Percentiles rank a stretch among this genome's conserved stretches.
Conservation (phyloP, 2,888 invertebrate species). For the Entomobrya multifasciata region DNA sequence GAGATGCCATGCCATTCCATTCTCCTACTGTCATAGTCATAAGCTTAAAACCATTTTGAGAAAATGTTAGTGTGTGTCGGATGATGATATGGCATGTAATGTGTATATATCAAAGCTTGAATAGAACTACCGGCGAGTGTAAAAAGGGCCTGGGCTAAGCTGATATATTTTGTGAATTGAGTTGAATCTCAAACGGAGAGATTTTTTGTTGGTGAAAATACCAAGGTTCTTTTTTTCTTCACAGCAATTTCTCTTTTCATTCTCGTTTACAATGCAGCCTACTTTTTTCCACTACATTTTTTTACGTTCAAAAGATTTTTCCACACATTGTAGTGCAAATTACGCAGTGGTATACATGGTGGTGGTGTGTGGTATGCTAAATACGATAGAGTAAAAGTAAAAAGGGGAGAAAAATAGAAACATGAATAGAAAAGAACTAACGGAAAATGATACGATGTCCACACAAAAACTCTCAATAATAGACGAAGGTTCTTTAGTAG, state of each 20-base stretch:
- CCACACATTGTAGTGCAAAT: neutral
- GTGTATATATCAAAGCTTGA: no score
- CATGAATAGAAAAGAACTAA: neutral
- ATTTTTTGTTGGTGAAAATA: neutral
- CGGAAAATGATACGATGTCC: neutral
- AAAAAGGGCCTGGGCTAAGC: no score
- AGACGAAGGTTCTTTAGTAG: no score
- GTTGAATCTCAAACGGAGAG: neutral
- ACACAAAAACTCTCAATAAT: neutral
- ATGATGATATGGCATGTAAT: no score
- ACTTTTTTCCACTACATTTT: slow-evolving; percentile 19
- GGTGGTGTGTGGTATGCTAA: neutral
- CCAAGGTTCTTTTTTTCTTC: neutral
- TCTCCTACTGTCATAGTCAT: no score
- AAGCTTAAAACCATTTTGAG: no score
- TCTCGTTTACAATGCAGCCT: neutral
- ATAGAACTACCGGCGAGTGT: no score
- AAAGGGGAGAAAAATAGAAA: slow-evolving; percentile 6
- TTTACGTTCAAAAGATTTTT: slow-evolving; percentile 26
- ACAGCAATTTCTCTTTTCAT: neutral
- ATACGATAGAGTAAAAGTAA: no score
- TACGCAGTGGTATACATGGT: neutral
- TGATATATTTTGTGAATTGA: no score
- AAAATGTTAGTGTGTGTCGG: no score
- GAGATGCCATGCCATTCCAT: no score